Evolutionary conservation across 2,888 invertebrate species (phyloP), one percentile per base, ranked within the genome.

Genomic region (Coecobrya sp.): DNA sequence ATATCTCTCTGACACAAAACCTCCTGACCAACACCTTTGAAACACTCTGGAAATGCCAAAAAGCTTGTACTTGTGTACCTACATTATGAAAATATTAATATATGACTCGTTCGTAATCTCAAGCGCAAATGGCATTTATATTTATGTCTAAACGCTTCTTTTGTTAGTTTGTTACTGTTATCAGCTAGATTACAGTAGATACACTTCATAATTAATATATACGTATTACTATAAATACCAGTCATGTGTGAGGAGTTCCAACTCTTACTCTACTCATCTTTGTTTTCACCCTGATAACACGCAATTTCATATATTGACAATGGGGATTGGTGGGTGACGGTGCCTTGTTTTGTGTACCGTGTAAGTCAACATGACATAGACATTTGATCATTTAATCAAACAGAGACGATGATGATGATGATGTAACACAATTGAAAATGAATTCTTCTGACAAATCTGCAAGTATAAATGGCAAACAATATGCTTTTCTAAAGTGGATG

Each of bases 321-420:
- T 8, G 11, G 45, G 1, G 45, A 76, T 45, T 25, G 70, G 22
- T 76, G 45, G 70, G 22, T 76, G 45, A 30, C 30, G 27, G 59
- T 36, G 30, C 30, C 8, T 1, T 25, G 25, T 55, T 19, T 65
- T 27, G 13, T 68, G 27, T 68, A 30, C 13, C 16, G n/a, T 30
- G 62, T 68, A 68, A 30, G 16, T 30, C 30, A 27, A 68, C 30
- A 68, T 16, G 22, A 22, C 42, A 76, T 42, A 62, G 76, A 45
- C 42, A 76, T 45, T 76, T 76, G 30, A 76, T 25, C 76, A 76
- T 22, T 76, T 76, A 76, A 42, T 45, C 76, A 76, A 76, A 76
- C 76, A 76, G 22, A 45, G 76, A 13, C 36, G 70, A 45, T 76
- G 76, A 22, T 11, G 68, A 25, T 30, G 25, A 68, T 30, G 36